Evolutionary conservation across 2,113 vertebrate species (phyloP).

Genomic region (Lagenorhynchus albirostris): DNA sequence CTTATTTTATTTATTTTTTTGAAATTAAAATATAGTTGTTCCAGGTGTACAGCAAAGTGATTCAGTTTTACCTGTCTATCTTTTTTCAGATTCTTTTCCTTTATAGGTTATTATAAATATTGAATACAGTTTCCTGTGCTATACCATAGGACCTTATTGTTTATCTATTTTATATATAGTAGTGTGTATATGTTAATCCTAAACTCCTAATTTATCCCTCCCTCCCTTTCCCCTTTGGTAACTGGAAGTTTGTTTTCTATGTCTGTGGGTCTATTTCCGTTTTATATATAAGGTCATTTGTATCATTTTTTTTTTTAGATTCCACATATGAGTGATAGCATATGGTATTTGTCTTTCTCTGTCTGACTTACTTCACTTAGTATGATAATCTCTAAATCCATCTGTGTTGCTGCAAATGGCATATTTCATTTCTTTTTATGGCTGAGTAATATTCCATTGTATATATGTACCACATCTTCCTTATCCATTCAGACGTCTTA

Average conservation of each 20-base stretch:
- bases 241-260: background rate
- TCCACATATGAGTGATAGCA: background rate
- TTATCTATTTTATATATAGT: background rate
- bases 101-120: background rate
- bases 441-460: background rate
- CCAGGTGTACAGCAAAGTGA: background rate
- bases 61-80: background rate
- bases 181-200: background rate
- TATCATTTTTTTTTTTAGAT: background rate
- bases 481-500: background rate
- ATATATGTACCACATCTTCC: background rate
- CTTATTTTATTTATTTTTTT: background rate
- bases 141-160: background rate
- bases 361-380: background rate
- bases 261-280: background rate
- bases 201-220: background rate
- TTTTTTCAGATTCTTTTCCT: background rate
- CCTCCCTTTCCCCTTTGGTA: background rate
- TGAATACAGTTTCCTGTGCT: background rate
- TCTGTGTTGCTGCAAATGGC: background rate
- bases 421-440: background rate
- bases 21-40: background rate
- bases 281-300: background rate
- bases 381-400: background rate
- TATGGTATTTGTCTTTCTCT: background rate